A percentile compares a stretch with the other conserved stretches of the same genome.
These are phyloP conservation scores for Cricetomys ansorgei DNA, from an alignment of 2,113 vertebrate genomes.

Conservation along the genomic window DNA sequence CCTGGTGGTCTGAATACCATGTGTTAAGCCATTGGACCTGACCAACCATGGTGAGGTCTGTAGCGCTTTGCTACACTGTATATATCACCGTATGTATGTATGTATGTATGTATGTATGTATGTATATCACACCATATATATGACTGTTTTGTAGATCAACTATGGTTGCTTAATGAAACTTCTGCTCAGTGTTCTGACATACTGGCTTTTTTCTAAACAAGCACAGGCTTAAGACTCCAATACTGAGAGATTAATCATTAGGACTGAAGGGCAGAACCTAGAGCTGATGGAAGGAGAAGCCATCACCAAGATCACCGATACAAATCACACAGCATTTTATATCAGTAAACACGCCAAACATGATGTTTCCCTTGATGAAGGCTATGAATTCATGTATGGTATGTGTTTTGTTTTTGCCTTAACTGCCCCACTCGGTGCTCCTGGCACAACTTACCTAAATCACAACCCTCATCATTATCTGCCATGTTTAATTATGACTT, in stretches of 20 bases:
- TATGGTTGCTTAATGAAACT: not conserved
- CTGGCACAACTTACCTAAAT: not conserved
- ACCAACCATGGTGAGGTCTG: not conserved
- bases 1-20: not conserved
- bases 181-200: not conserved
- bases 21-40: not conserved
- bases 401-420: not conserved
- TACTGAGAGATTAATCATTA: not conserved
- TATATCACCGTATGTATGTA: no score
- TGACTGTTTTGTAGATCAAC: not conserved
- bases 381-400: not conserved
- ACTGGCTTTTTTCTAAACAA: not conserved
- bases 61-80: not conserved
- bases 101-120: no score
- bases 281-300: not conserved
- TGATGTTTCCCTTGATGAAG: not conserved
- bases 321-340: not conserved
- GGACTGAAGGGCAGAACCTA: not conserved
- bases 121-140: no score
- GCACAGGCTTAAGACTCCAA: not conserved
- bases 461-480: not conserved
- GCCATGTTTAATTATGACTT: no score
- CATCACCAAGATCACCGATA: not conserved
- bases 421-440: not conserved
- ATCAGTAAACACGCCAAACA: not conserved